Percentiles rank a stretch among this genome's conserved stretches.
Conservation (phyloP, 2,113 vertebrate genomes). For the Anoura caudifer region DNA sequence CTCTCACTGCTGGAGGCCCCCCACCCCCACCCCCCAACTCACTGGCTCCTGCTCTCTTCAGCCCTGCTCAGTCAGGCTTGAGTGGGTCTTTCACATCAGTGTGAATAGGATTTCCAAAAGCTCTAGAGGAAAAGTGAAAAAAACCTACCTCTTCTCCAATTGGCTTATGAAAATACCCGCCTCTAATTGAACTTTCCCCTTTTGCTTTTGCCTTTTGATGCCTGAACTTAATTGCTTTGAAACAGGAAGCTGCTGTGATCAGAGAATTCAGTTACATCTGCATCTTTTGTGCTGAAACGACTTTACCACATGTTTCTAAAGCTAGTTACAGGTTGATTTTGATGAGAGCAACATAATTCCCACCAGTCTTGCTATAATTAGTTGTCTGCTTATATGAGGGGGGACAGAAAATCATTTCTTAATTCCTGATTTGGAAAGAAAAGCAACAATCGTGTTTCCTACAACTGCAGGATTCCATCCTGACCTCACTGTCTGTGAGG, state of each 20-base stretch:
- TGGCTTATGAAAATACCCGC: conserved; percentile 41
- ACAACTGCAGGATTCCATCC: neutral
- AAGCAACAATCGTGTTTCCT: conserved; percentile 3
- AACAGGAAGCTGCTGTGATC: conserved; percentile 72
- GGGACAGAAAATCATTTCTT: conserved; percentile 58
- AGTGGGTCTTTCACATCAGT: neutral
- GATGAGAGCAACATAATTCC: conserved; percentile 3
- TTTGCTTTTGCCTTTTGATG: conserved; percentile 68
- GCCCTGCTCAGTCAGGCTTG: neutral
- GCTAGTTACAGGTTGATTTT: conserved; percentile 40
- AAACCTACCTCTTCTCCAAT: neutral
- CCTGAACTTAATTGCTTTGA: conserved; percentile 75
- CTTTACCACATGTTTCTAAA: conserved; percentile 22
- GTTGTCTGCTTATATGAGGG: conserved; percentile 39
- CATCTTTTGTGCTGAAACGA: conserved; percentile 19
- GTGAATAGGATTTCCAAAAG: neutral
- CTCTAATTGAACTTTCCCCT: conserved; percentile 62
- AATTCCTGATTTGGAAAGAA: conserved; percentile 39
- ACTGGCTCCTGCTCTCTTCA: neutral
- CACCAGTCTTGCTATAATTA: conserved; percentile 43
- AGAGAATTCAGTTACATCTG: conserved; percentile 75
- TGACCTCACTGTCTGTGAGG: neutral
- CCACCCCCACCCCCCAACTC: neutral
- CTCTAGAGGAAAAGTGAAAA: neutral
- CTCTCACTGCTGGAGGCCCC: neutral